Conservation (phyloP, 2,888 invertebrate genomes). For the Ormyrus nitidulus region DNA sequence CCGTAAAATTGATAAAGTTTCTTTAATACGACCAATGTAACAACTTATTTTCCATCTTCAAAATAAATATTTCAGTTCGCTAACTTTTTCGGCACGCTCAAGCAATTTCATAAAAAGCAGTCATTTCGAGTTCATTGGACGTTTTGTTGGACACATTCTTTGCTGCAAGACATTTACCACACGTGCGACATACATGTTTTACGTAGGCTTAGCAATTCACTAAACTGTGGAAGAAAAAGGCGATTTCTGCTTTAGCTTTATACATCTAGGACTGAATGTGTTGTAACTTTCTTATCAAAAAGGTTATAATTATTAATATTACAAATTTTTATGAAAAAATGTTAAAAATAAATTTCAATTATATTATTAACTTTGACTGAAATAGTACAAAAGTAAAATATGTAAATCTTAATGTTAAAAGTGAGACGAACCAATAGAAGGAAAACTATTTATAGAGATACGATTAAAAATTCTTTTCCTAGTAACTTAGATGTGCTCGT, state of each 20-base stretch:
- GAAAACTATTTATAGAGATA: no score
- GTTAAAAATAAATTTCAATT: no score
- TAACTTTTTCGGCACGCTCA: constrained; percentile 1
- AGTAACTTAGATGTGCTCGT: no score
- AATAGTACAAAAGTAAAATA: no score
- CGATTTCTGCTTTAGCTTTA: constrained; percentile 15
- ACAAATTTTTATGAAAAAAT: no score
- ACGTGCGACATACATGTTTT: constrained; percentile 9
- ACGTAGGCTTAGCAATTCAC: constrained; percentile 23
- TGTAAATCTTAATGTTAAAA: no score
- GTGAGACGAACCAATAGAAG: no score
- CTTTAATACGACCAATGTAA: not conserved
- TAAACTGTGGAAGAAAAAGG: constrained; percentile 4
- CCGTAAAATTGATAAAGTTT: constrained; percentile 3
- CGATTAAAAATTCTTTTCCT: no score
- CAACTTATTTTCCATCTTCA: constrained; percentile 9
- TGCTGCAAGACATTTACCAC: constrained; percentile 9
- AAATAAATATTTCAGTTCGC: constrained; percentile 20
- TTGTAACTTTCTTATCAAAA: no score
- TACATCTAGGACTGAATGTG: not conserved
- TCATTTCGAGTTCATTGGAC: constrained; percentile 15
- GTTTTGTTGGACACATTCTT: constrained; percentile 3
- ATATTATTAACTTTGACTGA: no score
- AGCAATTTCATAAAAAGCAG: constrained; percentile 20
- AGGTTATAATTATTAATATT: no score